These are phyloP conservation scores for Chrysomela aeneicollis DNA, from an alignment of 2,888 invertebrate genomes.

Conservation along the genomic window DNA sequence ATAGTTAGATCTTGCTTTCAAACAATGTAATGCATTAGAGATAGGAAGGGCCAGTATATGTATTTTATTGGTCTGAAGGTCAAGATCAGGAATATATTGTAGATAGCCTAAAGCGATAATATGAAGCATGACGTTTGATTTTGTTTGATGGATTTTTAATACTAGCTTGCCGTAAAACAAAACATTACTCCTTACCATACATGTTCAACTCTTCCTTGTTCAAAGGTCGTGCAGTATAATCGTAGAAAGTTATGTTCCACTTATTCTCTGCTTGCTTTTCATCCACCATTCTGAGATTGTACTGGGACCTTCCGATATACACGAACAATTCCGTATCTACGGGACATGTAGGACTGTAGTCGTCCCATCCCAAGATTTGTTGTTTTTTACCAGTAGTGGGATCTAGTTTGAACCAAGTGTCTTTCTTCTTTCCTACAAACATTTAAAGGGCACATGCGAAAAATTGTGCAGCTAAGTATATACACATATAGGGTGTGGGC, in stretches of 20 bases:
- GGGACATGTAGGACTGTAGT: conserved; percentile 69
- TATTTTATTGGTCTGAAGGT: too few species aligned
- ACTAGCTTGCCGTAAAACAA: too few species aligned
- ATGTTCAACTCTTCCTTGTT: conserved; percentile 78
- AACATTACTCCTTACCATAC: conserved; percentile 62
- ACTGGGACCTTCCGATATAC: conserved; percentile 88
- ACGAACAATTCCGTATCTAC: conserved; percentile 74
- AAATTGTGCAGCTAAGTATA: too few species aligned
- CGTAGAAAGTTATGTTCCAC: conserved; percentile 98
- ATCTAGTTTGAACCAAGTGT: conserved; percentile 92
- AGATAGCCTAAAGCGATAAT: too few species aligned
- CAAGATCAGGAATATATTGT: too few species aligned
- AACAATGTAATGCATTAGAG: too few species aligned
- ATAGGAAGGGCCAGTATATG: too few species aligned
- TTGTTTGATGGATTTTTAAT: too few species aligned
- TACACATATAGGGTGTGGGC: too few species aligned
- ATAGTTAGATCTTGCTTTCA: too few species aligned
- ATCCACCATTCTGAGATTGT: conserved; percentile 94
- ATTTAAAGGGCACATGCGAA: too few species aligned
- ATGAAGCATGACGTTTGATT: too few species aligned
- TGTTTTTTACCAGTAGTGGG: conserved; percentile 73
- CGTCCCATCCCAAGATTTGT: conserved; percentile 69
- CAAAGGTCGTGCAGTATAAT: conserved; percentile 89
- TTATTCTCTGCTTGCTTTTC: conserved; percentile 74
- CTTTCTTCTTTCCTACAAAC: conserved; percentile 72